phyloP scores from a whole-genome alignment of 2,113 vertebrate genomes.

The Ondatra zibethicus region DNA sequence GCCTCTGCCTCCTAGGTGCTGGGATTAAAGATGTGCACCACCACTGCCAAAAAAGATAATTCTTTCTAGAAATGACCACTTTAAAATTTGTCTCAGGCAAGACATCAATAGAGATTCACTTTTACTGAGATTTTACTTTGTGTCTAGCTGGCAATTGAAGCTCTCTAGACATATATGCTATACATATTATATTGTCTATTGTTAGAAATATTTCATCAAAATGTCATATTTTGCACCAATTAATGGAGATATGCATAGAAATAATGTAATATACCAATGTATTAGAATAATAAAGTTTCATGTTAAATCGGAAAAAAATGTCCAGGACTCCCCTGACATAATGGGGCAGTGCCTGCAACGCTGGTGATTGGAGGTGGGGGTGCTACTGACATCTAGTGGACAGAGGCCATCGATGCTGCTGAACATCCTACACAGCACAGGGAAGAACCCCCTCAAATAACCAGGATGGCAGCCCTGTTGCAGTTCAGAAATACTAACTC shows the following conservation, averaged over 20 bases:
- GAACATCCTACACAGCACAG: accelerated
- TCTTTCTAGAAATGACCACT: not conserved
- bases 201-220: not conserved
- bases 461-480: not conserved
- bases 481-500: not conserved
- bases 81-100: not conserved
- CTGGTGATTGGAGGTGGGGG: not conserved
- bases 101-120: too few species aligned
- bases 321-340: not conserved
- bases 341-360: not conserved
- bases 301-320: not conserved
- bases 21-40: not conserved
- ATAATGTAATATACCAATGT: not conserved
- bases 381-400: not conserved
- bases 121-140: not conserved
- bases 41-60: not conserved
- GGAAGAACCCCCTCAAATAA: not conserved
- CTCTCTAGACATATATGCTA: too few species aligned
- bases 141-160: not conserved
- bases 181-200: not conserved
- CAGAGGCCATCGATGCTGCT: not conserved
- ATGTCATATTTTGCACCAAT: not conserved
- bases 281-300: not conserved
- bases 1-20: not conserved
- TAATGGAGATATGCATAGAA: not conserved